Base-by-base conservation (phyloP, 2,888 invertebrate species). In the Synanthedon andrenaeformis region DNA sequence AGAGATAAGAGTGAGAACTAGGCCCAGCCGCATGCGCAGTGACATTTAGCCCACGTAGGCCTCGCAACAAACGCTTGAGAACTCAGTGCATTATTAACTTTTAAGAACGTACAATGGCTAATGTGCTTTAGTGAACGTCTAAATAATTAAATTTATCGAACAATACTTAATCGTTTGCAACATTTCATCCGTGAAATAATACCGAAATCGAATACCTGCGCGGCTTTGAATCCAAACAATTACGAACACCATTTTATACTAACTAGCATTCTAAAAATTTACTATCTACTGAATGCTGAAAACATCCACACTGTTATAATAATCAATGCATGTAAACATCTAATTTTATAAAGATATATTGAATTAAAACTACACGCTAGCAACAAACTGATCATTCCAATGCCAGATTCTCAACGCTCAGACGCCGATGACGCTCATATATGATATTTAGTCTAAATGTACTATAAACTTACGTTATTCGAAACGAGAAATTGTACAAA, bases 181-280 rank as follows among this genome's bases (percentile, higher is more conserved):
- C 48, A 54, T 23, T 42, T 55, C 12, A 51, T 14, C 50, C 42
- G 53, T 51, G 51, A 52, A 52, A 49, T 41, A 54, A 45, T 45
- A 45, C 45, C 45, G 45, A 45, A 45, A 45, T 45, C 45, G 45
- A 45, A 45, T 45, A 45, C 45, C 12, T 45, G 45, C 45, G 45
- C 14, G 8, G 13, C 45, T 35, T 10, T n/a, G 6, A 23, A 49
- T 49, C 49, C 65, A 63, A 65, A 61, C 62, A 72, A 64, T 74
- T 73, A 72, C 68, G 69, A 79, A 76, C 70, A 71, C 76, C 72
- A 82, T 82, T 84, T 84, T 84, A 84, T 72, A 73, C 85, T 87
- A 87, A 79, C 87, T 87, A 86, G 87, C 87, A 85, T 81, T 76
- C 87, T 87, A 87, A 82, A 74, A 85, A 82, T 86, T 87, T 81